Percentiles rank a stretch among this genome's conserved stretches.
Evolutionary conservation across 2,797 vertebrate genomes (phyloP).

Genomic region (Eurystomus glaucurus): DNA sequence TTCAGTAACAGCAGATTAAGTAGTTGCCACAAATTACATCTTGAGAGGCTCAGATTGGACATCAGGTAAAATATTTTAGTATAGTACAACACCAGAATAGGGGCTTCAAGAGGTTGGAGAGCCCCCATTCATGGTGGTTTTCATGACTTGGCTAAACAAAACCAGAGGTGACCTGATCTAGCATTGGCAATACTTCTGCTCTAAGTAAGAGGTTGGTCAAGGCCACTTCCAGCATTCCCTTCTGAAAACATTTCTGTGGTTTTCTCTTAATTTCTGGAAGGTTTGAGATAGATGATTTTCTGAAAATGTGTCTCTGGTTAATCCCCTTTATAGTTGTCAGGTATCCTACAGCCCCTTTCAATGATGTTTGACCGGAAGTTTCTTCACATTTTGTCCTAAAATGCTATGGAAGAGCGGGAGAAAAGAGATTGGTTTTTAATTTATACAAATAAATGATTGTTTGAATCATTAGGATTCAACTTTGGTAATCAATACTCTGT

Average conservation of each 20-base stretch:
- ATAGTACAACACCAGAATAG: accelerated
- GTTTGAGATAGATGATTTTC: background rate
- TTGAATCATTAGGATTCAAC: background rate
- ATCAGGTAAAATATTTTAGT: background rate
- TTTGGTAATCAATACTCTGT: background rate
- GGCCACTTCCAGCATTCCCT: background rate
- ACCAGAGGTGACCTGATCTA: background rate
- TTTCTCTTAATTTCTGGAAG: background rate
- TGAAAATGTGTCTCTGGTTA: background rate
- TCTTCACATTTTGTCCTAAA: background rate
- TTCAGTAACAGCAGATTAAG: background rate
- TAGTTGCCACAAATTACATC: background rate
- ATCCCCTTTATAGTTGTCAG: background rate
- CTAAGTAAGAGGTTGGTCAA: background rate
- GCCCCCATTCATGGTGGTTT: background rate
- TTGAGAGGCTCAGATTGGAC: background rate
- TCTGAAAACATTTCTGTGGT: background rate
- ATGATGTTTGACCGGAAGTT: background rate
- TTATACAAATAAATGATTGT: background rate
- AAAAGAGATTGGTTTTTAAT: background rate
- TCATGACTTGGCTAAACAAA: background rate
- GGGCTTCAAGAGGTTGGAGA: accelerated
- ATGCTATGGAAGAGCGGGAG: accelerated
- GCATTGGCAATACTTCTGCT: background rate
- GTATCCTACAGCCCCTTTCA: accelerated